These are phyloP conservation scores for Apomyelois bistriatella DNA, from an alignment of 2,888 invertebrate genomes.

Conservation along the genomic window DNA sequence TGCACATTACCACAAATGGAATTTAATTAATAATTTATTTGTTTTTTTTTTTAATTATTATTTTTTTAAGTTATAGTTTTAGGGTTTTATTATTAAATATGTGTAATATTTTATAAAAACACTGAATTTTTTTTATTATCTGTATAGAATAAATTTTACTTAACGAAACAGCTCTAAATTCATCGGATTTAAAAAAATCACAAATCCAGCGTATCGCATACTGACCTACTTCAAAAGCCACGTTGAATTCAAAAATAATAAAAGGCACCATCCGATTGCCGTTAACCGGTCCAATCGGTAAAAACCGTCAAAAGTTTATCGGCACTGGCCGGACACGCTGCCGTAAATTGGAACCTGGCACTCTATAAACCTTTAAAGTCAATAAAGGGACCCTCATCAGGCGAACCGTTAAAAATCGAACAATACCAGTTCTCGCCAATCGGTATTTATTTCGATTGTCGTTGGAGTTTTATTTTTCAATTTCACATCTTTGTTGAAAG, in stretches of 20 bases:
- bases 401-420: constrained; percentile 52
- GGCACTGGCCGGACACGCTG: constrained; percentile 31
- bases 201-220: background rate
- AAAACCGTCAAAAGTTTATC: constrained; percentile 47
- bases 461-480: constrained; percentile 19
- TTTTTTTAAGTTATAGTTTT: too few species aligned
- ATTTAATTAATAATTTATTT: too few species aligned
- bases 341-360: constrained; percentile 59
- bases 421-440: constrained; percentile 43
- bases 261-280: constrained; percentile 7
- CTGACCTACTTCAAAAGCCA: background rate
- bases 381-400: constrained; percentile 60
- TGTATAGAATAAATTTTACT: too few species aligned
- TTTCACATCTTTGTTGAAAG: constrained; percentile 2
- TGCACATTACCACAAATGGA: too few species aligned
- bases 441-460: constrained; percentile 25
- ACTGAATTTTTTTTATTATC: too few species aligned
- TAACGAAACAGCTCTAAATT: too few species aligned
- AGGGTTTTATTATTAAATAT: too few species aligned
- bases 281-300: constrained; percentile 24
- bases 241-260: constrained; percentile 9
- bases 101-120: too few species aligned
- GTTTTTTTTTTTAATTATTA: too few species aligned
- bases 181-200: background rate
- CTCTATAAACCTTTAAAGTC: constrained; percentile 66